Conservation (phyloP, 2,797 vertebrate species). For the Sciurus carolinensis region DNA sequence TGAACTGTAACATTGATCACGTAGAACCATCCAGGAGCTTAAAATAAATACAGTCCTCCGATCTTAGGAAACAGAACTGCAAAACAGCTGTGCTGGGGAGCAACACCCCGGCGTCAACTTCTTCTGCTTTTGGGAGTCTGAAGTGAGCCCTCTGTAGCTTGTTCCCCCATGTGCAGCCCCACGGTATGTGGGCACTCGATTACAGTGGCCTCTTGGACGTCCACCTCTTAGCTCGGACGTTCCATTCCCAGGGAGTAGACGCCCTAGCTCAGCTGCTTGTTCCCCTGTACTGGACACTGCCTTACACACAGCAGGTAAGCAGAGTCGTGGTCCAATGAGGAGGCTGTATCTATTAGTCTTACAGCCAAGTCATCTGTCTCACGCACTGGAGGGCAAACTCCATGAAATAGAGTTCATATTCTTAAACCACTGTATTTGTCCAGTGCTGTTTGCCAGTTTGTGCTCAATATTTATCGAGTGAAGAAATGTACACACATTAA, state of each 20-base stretch:
- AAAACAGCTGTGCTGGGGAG: background rate
- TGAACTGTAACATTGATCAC: background rate
- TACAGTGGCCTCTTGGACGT: background rate
- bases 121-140: background rate
- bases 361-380: background rate
- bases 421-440: background rate
- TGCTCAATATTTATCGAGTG: background rate
- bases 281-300: background rate
- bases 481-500: background rate
- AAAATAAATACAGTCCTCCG: background rate
- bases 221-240: background rate
- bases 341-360: background rate
- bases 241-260: background rate
- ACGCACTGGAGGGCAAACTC: background rate
- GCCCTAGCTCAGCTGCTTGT: too few species aligned
- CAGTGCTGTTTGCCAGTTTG: background rate
- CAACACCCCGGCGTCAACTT: background rate
- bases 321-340: background rate
- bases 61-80: background rate
- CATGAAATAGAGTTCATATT: background rate
- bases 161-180: rapidly evolving
- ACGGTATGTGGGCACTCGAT: background rate
- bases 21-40: background rate
- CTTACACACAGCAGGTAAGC: background rate
- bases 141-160: background rate